Evolutionary conservation across 2,113 vertebrate species (phyloP).

Genomic region (Prietella phreatophila): DNA sequence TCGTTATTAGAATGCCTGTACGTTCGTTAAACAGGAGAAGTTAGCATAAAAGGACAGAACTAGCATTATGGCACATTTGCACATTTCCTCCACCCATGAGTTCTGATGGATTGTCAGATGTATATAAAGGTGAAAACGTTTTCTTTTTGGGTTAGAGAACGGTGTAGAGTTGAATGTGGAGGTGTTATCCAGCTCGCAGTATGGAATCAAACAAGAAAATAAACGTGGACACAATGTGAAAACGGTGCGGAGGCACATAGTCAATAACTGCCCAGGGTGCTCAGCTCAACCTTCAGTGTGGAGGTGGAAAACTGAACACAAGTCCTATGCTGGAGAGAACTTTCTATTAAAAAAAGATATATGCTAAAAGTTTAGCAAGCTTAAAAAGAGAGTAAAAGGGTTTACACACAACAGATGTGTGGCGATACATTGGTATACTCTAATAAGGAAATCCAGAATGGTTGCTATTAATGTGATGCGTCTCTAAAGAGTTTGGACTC

Average conservation of each 20-base stretch:
- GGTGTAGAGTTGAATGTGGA: slow-evolving; percentile 5
- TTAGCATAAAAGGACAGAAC: not conserved
- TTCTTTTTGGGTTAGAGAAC: not conserved
- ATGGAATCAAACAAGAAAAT: slow-evolving; percentile 3
- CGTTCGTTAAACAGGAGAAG: not conserved
- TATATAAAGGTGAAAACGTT: too few relatives aligned
- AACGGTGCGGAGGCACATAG: slow-evolving; percentile 17
- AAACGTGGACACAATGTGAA: slow-evolving; percentile 9
- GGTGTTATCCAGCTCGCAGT: slow-evolving; percentile 20
- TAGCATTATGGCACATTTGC: not conserved
- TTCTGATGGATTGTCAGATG: not conserved
- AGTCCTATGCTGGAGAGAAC: not conserved
- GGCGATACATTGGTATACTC: not conserved
- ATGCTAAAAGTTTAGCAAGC: not conserved
- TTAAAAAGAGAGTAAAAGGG: not conserved
- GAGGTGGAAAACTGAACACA: slow-evolving; percentile 26
- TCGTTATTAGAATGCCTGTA: not conserved
- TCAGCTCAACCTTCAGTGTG: slow-evolving; percentile 11
- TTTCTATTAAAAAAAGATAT: not conserved
- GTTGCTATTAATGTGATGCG: not conserved
- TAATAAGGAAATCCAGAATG: not conserved
- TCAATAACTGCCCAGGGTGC: slow-evolving; percentile 30
- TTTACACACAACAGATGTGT: not conserved
- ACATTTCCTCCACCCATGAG: not conserved
- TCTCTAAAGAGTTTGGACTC: too few relatives aligned